A percentile compares a stretch with the other conserved stretches of the same genome.
phyloP scores from a whole-genome alignment of 2,888 invertebrate species.

The Patella caerulea region DNA sequence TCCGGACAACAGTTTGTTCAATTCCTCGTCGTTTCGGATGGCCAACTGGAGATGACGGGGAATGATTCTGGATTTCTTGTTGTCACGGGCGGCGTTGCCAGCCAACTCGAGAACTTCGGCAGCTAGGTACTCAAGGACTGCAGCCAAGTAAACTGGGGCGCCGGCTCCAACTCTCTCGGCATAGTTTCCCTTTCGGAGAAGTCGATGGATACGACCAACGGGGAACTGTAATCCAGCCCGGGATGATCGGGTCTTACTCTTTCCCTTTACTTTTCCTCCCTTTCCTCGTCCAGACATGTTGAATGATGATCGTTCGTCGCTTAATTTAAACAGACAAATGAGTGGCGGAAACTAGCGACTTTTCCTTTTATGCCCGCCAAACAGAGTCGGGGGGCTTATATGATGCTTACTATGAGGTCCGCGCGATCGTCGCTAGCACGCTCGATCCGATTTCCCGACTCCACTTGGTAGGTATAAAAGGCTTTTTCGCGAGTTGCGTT shows the following conservation, averaged over 20 bases:
- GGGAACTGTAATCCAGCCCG: slow-evolving; percentile 69
- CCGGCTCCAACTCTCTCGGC: slow-evolving; percentile 68
- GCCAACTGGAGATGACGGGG: slow-evolving; percentile 85
- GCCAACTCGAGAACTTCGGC: slow-evolving; percentile 76
- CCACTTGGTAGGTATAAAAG: too few relatives aligned
- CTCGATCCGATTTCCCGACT: too few relatives aligned
- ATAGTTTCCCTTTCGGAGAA: slow-evolving; percentile 67
- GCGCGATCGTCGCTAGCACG: too few relatives aligned
- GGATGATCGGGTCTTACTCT: slow-evolving; percentile 58
- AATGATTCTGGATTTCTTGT: slow-evolving; percentile 80
- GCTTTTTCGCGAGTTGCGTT: neutral
- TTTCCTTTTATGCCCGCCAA: too few relatives aligned
- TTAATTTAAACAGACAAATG: too few relatives aligned
- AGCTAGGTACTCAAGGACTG: slow-evolving; percentile 73
- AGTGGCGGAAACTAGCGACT: too few relatives aligned
- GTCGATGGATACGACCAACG: slow-evolving; percentile 67
- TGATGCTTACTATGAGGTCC: too few relatives aligned
- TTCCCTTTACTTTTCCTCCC: slow-evolving; percentile 64
- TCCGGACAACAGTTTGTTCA: slow-evolving; percentile 81
- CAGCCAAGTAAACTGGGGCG: slow-evolving; percentile 68
- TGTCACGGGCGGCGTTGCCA: slow-evolving; percentile 73
- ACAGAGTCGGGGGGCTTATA: too few relatives aligned
- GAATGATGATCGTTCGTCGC: too few relatives aligned
- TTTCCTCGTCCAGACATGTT: slow-evolving; percentile 69
- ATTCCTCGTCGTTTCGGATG: slow-evolving; percentile 84